These are phyloP conservation scores for Zele albiditarsus DNA, from an alignment of 2,888 invertebrate species.

Conservation along the genomic window DNA sequence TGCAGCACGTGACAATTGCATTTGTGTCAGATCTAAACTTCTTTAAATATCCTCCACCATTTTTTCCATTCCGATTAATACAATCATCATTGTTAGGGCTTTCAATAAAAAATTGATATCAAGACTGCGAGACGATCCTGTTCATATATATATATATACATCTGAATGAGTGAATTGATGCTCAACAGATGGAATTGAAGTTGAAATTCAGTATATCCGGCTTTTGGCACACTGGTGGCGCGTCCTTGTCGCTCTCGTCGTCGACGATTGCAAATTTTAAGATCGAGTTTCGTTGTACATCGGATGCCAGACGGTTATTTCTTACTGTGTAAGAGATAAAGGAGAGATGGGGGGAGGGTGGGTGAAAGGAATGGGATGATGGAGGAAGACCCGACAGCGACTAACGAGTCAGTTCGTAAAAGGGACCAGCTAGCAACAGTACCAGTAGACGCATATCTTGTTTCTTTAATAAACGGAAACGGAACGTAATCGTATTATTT, in stretches of 20 bases:
- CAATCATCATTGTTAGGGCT: no score
- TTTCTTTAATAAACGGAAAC: slow-evolving; percentile 73
- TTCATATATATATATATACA: neutral
- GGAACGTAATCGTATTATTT: slow-evolving; percentile 73
- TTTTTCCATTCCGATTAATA: no score
- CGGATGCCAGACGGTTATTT: slow-evolving; percentile 61
- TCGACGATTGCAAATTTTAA: slow-evolving; percentile 62
- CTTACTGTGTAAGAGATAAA: slow-evolving; percentile 37
- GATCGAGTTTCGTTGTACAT: slow-evolving; percentile 70
- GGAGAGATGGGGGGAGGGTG: slow-evolving; percentile 51
- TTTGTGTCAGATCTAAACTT: no score
- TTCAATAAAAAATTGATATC: no score
- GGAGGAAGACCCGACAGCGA: slow-evolving; percentile 16
- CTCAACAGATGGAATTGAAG: slow-evolving; percentile 13
- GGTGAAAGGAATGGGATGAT: slow-evolving; percentile 39
- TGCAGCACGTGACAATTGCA: no score
- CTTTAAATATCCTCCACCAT: no score
- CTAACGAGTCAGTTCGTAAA: slow-evolving; percentile 33
- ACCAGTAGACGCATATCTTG: slow-evolving; percentile 66
- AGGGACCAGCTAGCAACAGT: slow-evolving; percentile 53
- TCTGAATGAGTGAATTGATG: neutral
- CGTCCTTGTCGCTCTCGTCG: neutral
- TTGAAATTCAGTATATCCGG: slow-evolving; percentile 26
- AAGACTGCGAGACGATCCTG: neutral
- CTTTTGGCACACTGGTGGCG: neutral